Percentiles rank a stretch among this genome's conserved stretches.
Conservation (phyloP, 2,797 vertebrate species). For the Scarus forsteni region DNA sequence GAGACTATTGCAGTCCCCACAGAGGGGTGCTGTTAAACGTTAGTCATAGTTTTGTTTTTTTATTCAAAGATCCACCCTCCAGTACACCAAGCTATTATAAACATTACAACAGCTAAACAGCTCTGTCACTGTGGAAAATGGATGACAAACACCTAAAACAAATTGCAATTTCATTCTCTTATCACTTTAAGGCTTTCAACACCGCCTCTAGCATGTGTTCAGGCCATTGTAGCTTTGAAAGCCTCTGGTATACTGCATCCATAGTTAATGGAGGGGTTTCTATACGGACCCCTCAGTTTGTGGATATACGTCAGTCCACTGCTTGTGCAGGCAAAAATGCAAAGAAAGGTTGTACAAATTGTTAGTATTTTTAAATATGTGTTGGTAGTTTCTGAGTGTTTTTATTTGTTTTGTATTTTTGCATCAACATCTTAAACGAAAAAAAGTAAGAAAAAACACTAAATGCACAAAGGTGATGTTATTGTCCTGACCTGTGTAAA, state of each 20-base stretch:
- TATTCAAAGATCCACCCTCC: slow-evolving; percentile 14
- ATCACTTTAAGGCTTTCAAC: slow-evolving; percentile 21
- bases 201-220: slow-evolving; percentile 13
- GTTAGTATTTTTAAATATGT: slow-evolving; percentile 71
- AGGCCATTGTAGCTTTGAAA: slow-evolving; percentile 24
- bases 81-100: not conserved
- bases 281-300: slow-evolving; percentile 45
- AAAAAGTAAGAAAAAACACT: slow-evolving; percentile 64
- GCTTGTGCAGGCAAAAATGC: slow-evolving; percentile 35
- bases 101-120: not conserved
- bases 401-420: slow-evolving; percentile 69
- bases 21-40: not conserved
- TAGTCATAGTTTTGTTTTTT: slow-evolving; percentile 21
- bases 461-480: slow-evolving; percentile 83
- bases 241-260: slow-evolving; percentile 44
- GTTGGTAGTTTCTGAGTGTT: slow-evolving; percentile 74
- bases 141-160: not conserved
- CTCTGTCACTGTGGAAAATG: slow-evolving; percentile 3
- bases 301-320: slow-evolving; percentile 6
- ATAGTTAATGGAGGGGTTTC: slow-evolving; percentile 45
- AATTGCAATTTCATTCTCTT: slow-evolving; percentile 7
- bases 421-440: slow-evolving; percentile 67
- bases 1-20: not conserved
- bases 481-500: slow-evolving; percentile 85
- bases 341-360: slow-evolving; percentile 79